Base-by-base conservation (phyloP, 2,797 vertebrate species). In the Chaunax sp. region DNA sequence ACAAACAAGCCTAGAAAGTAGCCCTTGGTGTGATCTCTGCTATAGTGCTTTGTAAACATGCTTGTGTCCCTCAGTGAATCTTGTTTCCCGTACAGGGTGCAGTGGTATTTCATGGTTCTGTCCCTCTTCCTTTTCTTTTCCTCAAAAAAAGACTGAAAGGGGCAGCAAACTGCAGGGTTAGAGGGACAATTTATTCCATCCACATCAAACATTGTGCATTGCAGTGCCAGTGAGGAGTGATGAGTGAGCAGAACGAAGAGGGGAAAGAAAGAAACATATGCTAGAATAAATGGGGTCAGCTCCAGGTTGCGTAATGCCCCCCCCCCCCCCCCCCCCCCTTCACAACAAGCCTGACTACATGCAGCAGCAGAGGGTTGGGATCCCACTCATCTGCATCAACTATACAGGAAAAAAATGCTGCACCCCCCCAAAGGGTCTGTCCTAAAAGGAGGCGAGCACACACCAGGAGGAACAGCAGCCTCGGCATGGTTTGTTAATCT, bases 241-340 rank as follows among this genome's bases (percentile, higher is more conserved):
- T 79, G 82, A 81, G 81, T 71, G 70, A 67, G 82, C 72, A 78
- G 64, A 85, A 71, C 58, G 19, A 66, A 64, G 57, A 69, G 40
- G 79, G 55, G 55, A 58, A 75, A 53, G 52, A 57, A 58, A 55
- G 66, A 75, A 78, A 69, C 71, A 66, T 33, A 63, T 81, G 59
- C 64, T 65, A 72, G 80, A 69, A 66, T n/a, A 86, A 90, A 84
- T 10, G 47, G 80, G 89, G 90, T 90, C 87, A 91, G 79, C 41
- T 70, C 28, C 60, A 72, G 54, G 89, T 92, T 92, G 87, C 33
- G 62, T 84, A 90, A 87, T 65, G 15, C 69, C 58, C 28, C 4
- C 28, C 28, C 83, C 72, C 37, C 69, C 83, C 72, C 38, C 69
- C 83, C 72, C 38, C 69, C 83, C 73, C 38, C 69, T 60, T 82